A percentile compares a stretch with the other conserved stretches of the same genome.
Conservation (phyloP, 1,140 invertebrate genomes). For the Tigriopus japonicus region DNA sequence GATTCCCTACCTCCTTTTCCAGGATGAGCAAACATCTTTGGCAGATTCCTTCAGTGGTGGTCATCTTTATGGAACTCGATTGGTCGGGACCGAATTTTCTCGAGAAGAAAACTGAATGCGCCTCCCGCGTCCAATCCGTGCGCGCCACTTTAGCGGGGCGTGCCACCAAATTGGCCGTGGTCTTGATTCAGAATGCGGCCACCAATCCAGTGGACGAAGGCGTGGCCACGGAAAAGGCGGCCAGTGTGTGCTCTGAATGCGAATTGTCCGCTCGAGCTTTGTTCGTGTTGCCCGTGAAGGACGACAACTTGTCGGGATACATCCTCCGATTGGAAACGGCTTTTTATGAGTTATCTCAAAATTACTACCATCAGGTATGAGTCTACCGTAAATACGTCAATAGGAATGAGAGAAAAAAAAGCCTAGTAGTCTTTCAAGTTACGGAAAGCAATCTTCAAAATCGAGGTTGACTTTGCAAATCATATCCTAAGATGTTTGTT, state of each 20-base stretch:
- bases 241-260: constrained; percentile 67
- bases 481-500: too few relatives aligned
- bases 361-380: constrained; percentile 68
- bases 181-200: constrained; percentile 60
- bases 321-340: constrained; percentile 59
- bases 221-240: constrained; percentile 64
- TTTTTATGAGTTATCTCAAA: constrained; percentile 76
- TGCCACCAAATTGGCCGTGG: constrained; percentile 64
- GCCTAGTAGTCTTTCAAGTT: too few relatives aligned
- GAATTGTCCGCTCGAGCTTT: constrained; percentile 76
- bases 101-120: constrained; percentile 81
- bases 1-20: too few relatives aligned
- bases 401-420: too few relatives aligned
- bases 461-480: too few relatives aligned
- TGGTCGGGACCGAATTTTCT: constrained; percentile 88
- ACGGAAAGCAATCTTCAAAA: too few relatives aligned
- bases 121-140: constrained; percentile 65
- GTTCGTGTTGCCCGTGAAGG: constrained; percentile 66
- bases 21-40: constrained; percentile 70
- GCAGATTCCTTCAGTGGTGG: constrained; percentile 72
- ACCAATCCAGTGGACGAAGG: constrained; percentile 58
- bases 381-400: too few relatives aligned
- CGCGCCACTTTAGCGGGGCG: constrained; percentile 35
- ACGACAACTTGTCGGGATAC: constrained; percentile 16
- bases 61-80: constrained; percentile 88